Conservation (phyloP, 2,113 vertebrate species). For the Addax nasomaculatus region DNA sequence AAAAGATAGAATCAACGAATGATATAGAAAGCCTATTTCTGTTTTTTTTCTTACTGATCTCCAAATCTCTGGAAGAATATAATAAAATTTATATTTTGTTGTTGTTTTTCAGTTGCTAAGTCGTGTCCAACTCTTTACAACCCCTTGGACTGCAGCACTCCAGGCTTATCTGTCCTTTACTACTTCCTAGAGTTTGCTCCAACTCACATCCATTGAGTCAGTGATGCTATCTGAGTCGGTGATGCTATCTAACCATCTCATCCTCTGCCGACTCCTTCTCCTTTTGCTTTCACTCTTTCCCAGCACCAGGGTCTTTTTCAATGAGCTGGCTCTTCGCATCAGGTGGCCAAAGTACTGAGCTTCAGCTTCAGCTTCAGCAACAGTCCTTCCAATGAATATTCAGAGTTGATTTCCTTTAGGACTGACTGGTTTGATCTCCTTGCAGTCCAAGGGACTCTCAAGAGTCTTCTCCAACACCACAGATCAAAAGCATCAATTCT, state of each 20-base stretch:
- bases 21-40: neutral
- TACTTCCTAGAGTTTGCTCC: neutral
- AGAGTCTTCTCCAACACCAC: neutral
- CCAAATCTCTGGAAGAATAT: neutral
- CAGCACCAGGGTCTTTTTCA: neutral
- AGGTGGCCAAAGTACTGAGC: neutral
- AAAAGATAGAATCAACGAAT: neutral
- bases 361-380: neutral
- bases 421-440: neutral
- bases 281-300: neutral
- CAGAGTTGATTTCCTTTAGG: neutral
- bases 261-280: neutral
- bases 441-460: neutral
- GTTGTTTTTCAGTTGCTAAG: neutral
- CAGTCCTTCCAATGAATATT: neutral
- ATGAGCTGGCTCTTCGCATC: neutral
- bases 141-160: neutral
- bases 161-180: neutral
- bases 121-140: neutral
- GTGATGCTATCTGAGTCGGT: neutral
- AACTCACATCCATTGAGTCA: neutral
- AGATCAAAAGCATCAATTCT: neutral
- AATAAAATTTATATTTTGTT: neutral
- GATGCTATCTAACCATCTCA: neutral
- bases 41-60: neutral